Percentiles rank a stretch among this genome's conserved stretches.
These are phyloP conservation scores for Unio pictorum DNA, from an alignment of 2,888 invertebrate species.

Conservation along the genomic window DNA sequence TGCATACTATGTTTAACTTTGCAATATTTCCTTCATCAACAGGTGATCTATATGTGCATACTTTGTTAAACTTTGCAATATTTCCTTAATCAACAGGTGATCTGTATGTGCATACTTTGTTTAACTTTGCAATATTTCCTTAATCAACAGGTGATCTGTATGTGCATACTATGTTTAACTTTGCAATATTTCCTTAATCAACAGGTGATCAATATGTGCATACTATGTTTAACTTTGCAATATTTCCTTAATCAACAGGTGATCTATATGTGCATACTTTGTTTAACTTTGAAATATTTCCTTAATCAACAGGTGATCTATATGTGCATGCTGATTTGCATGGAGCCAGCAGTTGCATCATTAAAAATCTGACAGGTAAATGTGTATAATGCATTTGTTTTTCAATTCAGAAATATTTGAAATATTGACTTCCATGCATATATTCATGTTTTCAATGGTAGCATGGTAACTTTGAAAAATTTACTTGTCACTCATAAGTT, in stretches of 20 bases:
- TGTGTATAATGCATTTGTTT: background rate
- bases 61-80: background rate
- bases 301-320: conserved; percentile 78
- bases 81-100: conserved; percentile 4
- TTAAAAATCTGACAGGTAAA: conserved; percentile 83
- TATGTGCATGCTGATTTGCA: conserved; percentile 94
- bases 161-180: too few relatives aligned
- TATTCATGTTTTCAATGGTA: background rate
- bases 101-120: too few relatives aligned
- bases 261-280: background rate
- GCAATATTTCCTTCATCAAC: too few relatives aligned
- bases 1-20: too few relatives aligned
- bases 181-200: too few relatives aligned
- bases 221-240: too few relatives aligned
- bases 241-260: too few relatives aligned
- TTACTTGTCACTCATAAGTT: too few relatives aligned
- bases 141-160: too few relatives aligned
- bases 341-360: conserved; percentile 81
- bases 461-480: background rate
- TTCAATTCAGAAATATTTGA: background rate
- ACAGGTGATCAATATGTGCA: too few relatives aligned
- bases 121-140: too few relatives aligned
- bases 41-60: background rate
- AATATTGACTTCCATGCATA: background rate
- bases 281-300: background rate